Base-by-base conservation (phyloP, 2,888 invertebrate species). In the Polydrusus pterygomalis region DNA sequence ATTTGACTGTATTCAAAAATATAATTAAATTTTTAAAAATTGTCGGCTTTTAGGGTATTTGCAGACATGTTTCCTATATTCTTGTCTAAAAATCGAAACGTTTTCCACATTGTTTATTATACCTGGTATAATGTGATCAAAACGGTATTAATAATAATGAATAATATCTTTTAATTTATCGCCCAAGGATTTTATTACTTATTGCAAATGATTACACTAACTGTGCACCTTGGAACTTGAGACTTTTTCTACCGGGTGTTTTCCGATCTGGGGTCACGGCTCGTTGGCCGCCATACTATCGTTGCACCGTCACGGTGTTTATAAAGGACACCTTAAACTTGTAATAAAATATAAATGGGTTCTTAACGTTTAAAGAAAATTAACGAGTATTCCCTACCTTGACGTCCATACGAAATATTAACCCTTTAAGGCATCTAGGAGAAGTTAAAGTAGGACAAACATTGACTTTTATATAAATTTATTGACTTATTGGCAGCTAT, bases 241-340 rank as follows among this genome's bases (percentile, higher is more conserved):
- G 7, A 10, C 45, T 65, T 65, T 65, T 65, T 17, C 38, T 51
- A 65, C 65, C 65, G 65, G 65, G 65, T 51, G 65, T 49, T 65
- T 51, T 9, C 34, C 10, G 65, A 30, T 34, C 34, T 65, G 10
- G 65, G 65, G 65, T 65, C 65, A 65, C 51, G 65, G 65, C 65
- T 65, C 34, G 51, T 47, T 51, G 65, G 13, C 65, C 65, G 65
- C 51, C 65, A 65, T 65, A 17, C n/a, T 34, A 17, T 30, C 51
- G 51, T 15, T 56, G 20, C 34, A 56, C 56, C 0, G 15, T 6
- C 34, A 34, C 56, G 34, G 15, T 56, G 34, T 34, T 30, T 34
- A 34, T 7, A 0, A 7, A 56, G 8, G 15, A 34, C 2, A n/a
- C 15, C 13, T 51, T 8, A 51, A 20, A 5, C n/a, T 43, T 43